A percentile compares a stretch with the other conserved stretches of the same genome.
phyloP scores from a whole-genome alignment of 2,888 invertebrate species.

The Lutraria lutraria region DNA sequence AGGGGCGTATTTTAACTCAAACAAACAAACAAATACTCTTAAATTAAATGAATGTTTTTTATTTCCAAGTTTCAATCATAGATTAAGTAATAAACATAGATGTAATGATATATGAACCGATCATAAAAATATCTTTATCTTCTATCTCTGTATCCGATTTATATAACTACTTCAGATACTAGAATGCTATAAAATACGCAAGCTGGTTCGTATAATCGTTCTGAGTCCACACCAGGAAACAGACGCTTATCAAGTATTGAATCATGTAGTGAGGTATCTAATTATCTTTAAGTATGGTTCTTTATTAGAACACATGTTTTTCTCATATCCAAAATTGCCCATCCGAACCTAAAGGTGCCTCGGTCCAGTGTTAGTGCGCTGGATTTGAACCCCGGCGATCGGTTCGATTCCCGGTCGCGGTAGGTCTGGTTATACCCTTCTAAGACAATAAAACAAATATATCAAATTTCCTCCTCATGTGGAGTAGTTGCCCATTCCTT shows the following conservation, averaged over 20 bases:
- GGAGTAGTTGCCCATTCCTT: too few relatives aligned
- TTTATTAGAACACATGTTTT: background rate
- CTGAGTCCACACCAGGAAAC: background rate
- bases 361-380: too few relatives aligned
- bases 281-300: background rate
- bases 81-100: background rate
- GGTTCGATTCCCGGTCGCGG: too few relatives aligned
- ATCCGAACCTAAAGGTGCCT: too few relatives aligned
- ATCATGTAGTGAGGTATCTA: background rate
- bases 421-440: too few relatives aligned
- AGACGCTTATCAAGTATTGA: background rate
- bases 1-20: too few relatives aligned
- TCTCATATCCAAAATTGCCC: too few relatives aligned
- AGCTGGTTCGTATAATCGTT: background rate
- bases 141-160: background rate
- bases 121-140: conserved; percentile 6
- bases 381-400: too few relatives aligned
- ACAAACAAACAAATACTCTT: too few relatives aligned
- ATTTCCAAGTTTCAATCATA: background rate
- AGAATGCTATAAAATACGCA: background rate
- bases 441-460: too few relatives aligned
- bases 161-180: conserved; percentile 13
- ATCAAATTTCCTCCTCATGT: too few relatives aligned
- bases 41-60: background rate
- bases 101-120: background rate